Conservation (phyloP, 2,113 vertebrate species). For the Sturnira hondurensis region DNA sequence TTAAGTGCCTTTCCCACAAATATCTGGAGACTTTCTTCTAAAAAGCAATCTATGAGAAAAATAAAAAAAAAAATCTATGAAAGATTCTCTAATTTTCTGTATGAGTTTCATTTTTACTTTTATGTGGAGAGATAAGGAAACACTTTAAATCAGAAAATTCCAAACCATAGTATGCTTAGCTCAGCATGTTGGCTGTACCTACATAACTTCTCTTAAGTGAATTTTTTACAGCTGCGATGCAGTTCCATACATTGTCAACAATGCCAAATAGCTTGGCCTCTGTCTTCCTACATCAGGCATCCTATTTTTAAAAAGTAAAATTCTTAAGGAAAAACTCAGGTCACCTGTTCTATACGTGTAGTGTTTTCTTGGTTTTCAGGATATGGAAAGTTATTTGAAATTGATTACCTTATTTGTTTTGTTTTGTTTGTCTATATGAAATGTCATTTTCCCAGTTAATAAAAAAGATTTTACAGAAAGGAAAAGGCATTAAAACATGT, state of each 20-base stretch:
- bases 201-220: not conserved
- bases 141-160: not conserved
- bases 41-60: not conserved
- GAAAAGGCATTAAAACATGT: not conserved
- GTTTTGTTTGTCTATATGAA: not conserved
- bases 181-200: not conserved
- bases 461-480: not conserved
- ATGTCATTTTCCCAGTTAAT: not conserved
- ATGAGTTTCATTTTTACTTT: conserved; percentile 11
- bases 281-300: not conserved
- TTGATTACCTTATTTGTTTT: not conserved
- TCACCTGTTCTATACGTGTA: not conserved
- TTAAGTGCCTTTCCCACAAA: not conserved
- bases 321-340: not conserved
- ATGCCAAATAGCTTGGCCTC: not conserved
- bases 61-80: not conserved
- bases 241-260: not conserved
- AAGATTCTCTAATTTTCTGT: not conserved
- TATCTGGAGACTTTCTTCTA: not conserved
- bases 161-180: not conserved
- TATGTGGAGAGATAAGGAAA: not conserved
- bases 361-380: not conserved
- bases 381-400: not conserved
- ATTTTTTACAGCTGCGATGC: not conserved
- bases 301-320: not conserved